Conservation (phyloP, 2,888 invertebrate species). For the Conistra vaccinii region DNA sequence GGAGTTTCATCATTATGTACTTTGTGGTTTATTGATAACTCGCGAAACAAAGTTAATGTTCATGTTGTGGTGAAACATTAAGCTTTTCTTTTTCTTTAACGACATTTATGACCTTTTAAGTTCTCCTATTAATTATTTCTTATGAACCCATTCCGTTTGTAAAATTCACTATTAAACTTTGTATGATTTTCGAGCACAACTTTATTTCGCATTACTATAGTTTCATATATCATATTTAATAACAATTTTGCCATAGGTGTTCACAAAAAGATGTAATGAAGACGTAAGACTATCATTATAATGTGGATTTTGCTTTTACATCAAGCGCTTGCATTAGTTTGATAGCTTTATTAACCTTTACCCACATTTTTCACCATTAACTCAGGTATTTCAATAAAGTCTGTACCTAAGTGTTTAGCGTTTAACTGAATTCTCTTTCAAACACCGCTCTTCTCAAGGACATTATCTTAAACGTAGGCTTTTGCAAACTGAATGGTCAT, state of each 20-base stretch:
- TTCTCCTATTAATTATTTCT: not conserved
- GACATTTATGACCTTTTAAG: not conserved
- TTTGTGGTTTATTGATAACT: conserved; percentile 16
- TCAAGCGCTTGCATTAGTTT: conserved; percentile 25
- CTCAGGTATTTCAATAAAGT: conserved; percentile 24
- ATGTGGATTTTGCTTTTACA: conserved; percentile 29
- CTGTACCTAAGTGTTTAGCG: not conserved
- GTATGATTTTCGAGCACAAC: not conserved
- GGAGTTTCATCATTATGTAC: conserved; percentile 26
- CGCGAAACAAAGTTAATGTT: not conserved
- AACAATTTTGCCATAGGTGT: not conserved
- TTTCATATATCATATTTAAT: conserved; percentile 1
- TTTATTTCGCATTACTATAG: too few species aligned
- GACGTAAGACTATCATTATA: conserved; percentile 30
- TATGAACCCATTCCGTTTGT: not conserved
- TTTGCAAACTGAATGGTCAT: not conserved
- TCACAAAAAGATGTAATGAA: conserved; percentile 37
- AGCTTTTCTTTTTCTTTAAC: not conserved
- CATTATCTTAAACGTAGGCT: not conserved
- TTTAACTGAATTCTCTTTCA: not conserved
- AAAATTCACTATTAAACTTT: not conserved
- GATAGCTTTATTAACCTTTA: conserved; percentile 52
- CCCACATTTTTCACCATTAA: conserved; percentile 19
- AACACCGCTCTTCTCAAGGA: not conserved
- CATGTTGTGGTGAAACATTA: not conserved